Base-by-base conservation (phyloP, 2,113 vertebrate species). In the Cebidichthys violaceus region DNA sequence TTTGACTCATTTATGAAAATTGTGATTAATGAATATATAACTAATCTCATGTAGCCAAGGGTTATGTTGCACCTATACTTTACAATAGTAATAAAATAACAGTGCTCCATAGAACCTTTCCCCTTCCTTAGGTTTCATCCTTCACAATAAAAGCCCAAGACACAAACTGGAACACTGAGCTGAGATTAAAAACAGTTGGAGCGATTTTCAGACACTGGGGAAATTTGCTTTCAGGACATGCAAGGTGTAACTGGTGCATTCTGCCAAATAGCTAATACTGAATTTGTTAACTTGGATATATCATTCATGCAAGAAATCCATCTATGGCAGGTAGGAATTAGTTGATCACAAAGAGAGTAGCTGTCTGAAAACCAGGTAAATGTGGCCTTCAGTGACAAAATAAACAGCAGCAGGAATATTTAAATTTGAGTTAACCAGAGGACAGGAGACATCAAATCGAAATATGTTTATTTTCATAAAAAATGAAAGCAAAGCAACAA, bases 391-490 rank as follows among this genome's bases (percentile, higher is more conserved):
- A 22, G 11, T 55, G 35, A 61, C 4, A 29, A 10, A 66, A 43
- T 4, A 13, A 4, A 29, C 22, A 1, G 5, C 20, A 15, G 4
- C 4, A 55, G 24, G 6, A 52, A 20, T 7, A 3, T 60, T 5
- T 31, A 1, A 8, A 31, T 2, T 29, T 10, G 9, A 75, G 9
- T 20, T 9, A 75, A 76, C 6, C 20, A 81, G 24, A 29, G 2
- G 2, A 84, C 29, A 62, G 0, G 31, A 55, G 3, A 67, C 29
- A 31, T 61, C 37, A 79, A 89, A 79, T 62, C 59, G 55, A 86
- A 90, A 77, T 24, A 66, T n/a, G 41, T 91, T 92, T 91, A 87
- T 92, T 90, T 89, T 82, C 52, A 79, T 83, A 87, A 81, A 90
- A 89, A 87, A 84, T 24, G 33, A 91, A 92, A 83, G 65, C 10